phyloP scores from a whole-genome alignment of 2,113 vertebrate genomes.

The Nothoprocta pentlandii region DNA sequence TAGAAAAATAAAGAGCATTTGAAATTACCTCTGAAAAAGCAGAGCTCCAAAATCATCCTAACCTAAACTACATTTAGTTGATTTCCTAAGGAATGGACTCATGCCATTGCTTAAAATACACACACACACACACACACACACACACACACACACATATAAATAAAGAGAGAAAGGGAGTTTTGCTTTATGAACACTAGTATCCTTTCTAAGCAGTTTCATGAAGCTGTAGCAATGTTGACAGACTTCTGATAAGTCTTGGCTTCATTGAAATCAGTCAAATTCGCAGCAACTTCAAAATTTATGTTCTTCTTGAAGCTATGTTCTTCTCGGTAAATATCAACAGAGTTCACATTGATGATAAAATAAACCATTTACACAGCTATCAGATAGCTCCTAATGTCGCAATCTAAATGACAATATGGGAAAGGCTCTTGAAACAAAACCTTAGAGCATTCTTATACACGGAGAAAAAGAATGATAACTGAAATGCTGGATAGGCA shows the following conservation, averaged over 20 bases:
- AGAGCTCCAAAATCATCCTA: conserved; percentile 11
- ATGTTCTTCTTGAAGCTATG: neutral
- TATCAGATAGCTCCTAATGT: neutral
- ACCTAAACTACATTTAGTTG: neutral
- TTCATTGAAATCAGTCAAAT: neutral
- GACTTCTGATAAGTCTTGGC: neutral
- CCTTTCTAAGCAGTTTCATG: neutral
- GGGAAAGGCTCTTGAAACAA: neutral
- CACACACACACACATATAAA: neutral
- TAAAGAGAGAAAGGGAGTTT: neutral
- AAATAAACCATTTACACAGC: neutral
- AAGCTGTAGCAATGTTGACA: neutral
- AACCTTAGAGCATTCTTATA: neutral
- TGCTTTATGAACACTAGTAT: neutral
- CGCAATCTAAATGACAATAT: neutral
- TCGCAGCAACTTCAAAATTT: neutral
- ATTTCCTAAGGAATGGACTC: neutral
- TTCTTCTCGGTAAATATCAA: neutral
- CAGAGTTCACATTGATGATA: too few species aligned
- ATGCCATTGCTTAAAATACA: neutral
- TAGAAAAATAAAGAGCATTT: neutral
- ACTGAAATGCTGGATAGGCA: neutral
- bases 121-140: neutral
- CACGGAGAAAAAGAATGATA: neutral
- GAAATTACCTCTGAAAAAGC: neutral